phyloP scores from a whole-genome alignment of 1,140 invertebrate genomes.

The Antheraea mylitta region DNA sequence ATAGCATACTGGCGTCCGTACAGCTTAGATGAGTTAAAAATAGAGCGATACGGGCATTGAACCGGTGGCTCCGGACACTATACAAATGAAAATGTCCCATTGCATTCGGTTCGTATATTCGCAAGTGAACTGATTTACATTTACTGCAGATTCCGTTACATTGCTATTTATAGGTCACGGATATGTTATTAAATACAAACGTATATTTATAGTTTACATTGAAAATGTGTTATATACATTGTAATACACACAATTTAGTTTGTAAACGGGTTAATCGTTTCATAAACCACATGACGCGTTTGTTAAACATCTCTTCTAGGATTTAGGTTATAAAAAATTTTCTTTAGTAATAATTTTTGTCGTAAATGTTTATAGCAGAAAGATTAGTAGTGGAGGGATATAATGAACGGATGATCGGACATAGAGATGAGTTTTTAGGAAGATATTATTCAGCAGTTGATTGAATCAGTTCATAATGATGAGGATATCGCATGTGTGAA shows the following conservation, averaged over 20 bases:
- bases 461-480: background rate
- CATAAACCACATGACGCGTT: background rate
- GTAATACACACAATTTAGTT: background rate
- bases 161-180: background rate
- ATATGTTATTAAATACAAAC: background rate
- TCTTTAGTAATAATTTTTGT: background rate
- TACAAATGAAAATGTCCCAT: constrained; percentile 63
- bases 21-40: constrained; percentile 52
- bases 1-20: constrained; percentile 38
- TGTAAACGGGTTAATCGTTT: constrained; percentile 2
- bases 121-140: constrained; percentile 36
- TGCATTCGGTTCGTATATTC: constrained; percentile 35
- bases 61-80: constrained; percentile 55
- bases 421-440: background rate
- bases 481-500: too few species aligned
- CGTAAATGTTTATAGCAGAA: background rate
- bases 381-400: background rate
- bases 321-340: constrained; percentile 10
- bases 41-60: constrained; percentile 67
- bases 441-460: background rate
- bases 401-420: background rate
- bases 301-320: constrained; percentile 9
- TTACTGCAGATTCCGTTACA: background rate
- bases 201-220: background rate
- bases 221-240: background rate